phyloP scores from a whole-genome alignment of 2,797 vertebrate genomes.

The Tympanoctomys barrerae region DNA sequence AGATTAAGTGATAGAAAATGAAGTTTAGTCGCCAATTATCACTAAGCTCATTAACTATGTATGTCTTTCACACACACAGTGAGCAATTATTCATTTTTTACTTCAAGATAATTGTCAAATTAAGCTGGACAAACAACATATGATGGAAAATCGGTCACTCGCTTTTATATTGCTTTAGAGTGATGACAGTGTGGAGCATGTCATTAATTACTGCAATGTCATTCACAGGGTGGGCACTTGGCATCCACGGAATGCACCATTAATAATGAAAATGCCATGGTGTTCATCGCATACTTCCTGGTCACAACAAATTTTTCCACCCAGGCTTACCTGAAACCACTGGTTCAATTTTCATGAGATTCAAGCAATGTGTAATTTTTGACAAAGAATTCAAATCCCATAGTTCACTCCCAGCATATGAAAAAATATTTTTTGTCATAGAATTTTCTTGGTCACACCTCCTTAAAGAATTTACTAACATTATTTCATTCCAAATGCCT shows the following conservation, averaged over 20 bases:
- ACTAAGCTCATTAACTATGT: conserved; percentile 54
- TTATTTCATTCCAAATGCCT: conserved; percentile 39
- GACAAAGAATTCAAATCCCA: conserved; percentile 39
- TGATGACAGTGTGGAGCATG: background rate
- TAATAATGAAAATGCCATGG: conserved; percentile 53
- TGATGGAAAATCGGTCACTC: conserved; percentile 58
- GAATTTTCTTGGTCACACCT: conserved; percentile 15
- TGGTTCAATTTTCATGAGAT: conserved; percentile 39
- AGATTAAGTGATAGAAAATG: conserved; percentile 61
- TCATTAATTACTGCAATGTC: conserved; percentile 60
- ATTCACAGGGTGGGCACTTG: background rate
- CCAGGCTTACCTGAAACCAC: conserved; percentile 43
- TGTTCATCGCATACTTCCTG: conserved; percentile 40
- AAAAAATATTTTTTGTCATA: background rate
- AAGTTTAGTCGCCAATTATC: conserved; percentile 37
- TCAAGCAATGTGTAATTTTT: conserved; percentile 41
- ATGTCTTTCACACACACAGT: background rate
- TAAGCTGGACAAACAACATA: conserved; percentile 56
- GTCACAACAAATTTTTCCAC: background rate
- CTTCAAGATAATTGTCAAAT: conserved; percentile 58
- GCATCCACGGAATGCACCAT: conserved; percentile 44
- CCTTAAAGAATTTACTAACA: conserved; percentile 33
- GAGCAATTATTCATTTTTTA: conserved; percentile 57
- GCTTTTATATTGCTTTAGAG: conserved; percentile 11
- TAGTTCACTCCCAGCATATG: background rate